phyloP scores from a whole-genome alignment of 2,888 invertebrate genomes.

The Luperina testacea region DNA sequence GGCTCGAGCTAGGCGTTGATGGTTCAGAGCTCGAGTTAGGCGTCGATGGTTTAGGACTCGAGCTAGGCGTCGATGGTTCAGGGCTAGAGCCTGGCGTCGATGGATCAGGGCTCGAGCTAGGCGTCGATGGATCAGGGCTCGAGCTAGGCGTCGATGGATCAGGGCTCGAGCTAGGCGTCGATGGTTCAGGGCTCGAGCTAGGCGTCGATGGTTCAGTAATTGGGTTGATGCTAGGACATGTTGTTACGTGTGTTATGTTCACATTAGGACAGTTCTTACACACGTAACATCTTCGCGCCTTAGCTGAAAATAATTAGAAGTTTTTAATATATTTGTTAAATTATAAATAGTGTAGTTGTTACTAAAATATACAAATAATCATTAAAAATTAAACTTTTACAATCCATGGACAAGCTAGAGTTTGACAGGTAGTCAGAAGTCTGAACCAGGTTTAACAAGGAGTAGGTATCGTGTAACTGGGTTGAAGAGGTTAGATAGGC shows the following conservation, averaged over 20 bases:
- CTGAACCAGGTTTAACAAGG: background rate
- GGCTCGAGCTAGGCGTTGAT: background rate
- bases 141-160: background rate
- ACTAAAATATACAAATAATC: background rate
- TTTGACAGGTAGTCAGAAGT: background rate
- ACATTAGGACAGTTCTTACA: conserved; percentile 73
- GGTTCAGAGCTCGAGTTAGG: background rate
- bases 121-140: background rate
- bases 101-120: background rate
- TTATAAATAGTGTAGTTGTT: background rate
- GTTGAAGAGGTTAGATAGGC: background rate
- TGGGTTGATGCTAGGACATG: conserved; percentile 61
- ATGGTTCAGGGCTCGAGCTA: background rate
- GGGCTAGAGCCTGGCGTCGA: background rate
- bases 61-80: background rate
- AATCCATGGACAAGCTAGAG: background rate
- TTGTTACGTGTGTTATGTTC: conserved; percentile 63
- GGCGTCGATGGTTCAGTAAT: background rate
- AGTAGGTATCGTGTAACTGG: background rate
- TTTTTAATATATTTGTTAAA: background rate
- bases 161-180: background rate
- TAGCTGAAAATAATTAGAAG: conserved; percentile 62
- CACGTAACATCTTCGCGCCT: conserved; percentile 76
- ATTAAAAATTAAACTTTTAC: background rate
- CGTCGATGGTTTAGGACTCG: background rate